A percentile compares a stretch with the other conserved stretches of the same genome.
Evolutionary conservation across 2,797 vertebrate genomes (phyloP).

Genomic region (Enoplosus armatus): DNA sequence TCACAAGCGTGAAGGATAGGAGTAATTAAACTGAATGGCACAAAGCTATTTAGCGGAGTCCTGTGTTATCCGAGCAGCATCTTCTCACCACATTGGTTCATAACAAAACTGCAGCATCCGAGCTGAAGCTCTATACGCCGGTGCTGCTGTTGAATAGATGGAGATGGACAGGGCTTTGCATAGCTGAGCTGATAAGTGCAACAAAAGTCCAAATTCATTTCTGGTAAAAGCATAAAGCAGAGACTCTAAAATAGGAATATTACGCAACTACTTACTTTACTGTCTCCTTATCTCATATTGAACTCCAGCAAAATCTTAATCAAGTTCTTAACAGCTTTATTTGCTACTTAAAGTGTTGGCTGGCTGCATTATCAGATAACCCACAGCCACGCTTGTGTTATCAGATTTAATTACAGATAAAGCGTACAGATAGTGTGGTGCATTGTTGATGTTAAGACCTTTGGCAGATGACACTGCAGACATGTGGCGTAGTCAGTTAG

Average conservation of each 20-base stretch:
- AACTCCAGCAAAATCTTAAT: slow-evolving; percentile 37
- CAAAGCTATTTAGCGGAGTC: slow-evolving; percentile 44
- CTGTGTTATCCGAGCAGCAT: slow-evolving; percentile 17
- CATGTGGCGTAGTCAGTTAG: not conserved
- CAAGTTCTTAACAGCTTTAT: slow-evolving; percentile 25
- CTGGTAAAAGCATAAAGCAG: slow-evolving; percentile 28
- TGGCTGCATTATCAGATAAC: slow-evolving; percentile 20
- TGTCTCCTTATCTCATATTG: slow-evolving; percentile 42
- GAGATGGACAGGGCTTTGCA: slow-evolving; percentile 2
- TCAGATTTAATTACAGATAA: slow-evolving; percentile 49
- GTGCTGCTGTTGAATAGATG: slow-evolving; percentile 29
- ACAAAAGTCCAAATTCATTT: slow-evolving; percentile 36
- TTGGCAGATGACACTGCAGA: slow-evolving; percentile 8
- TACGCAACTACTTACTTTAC: slow-evolving; percentile 14
- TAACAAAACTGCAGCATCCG: slow-evolving; percentile 38
- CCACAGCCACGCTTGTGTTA: not conserved
- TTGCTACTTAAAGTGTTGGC: slow-evolving; percentile 26
- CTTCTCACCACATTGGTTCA: not conserved
- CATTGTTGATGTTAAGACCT: slow-evolving; percentile 13
- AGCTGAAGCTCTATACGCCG: slow-evolving; percentile 22
- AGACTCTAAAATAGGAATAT: slow-evolving; percentile 16
- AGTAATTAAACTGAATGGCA: slow-evolving; percentile 57
- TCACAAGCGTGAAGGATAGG: slow-evolving; percentile 27
- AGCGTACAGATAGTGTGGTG: slow-evolving; percentile 17
- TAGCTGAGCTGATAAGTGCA: slow-evolving; percentile 36